Evolutionary conservation across 2,113 vertebrate genomes (phyloP), one percentile per base, ranked within the genome.

Genomic region (Paraplagusia blochii): DNA sequence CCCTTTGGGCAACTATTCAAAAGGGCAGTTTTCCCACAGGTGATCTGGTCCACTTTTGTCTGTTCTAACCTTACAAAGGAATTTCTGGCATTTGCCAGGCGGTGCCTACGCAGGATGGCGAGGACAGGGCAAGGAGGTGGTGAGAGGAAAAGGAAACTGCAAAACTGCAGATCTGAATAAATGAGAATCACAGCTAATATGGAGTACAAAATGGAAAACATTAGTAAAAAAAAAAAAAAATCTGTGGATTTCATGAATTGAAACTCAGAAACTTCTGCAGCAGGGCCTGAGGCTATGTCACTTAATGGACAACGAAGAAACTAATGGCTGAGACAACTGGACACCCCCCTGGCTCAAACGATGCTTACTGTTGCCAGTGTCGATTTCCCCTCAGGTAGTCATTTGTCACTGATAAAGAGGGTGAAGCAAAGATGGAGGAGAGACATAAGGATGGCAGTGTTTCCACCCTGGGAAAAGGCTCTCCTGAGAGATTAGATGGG

Each of bases 41-140:
- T 84, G 74, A 84, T 84, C 56, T 79, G 76, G 49, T 70, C 59
- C 70, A 85, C 69, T 77, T 87, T 89, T 82, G 81, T 80, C 78
- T 87, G 71, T 63, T 81, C 63, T 86, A 88, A 89, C 85, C 82
- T 87, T 85, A 81, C 79, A 83, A 66, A 86, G 87, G 87, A 89
- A 91, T 89, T 84, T 74, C 66, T 84, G 87, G 85, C 81, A 89
- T 90, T 85, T 62, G 78, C 68, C 67, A 63, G 63, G 59, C 55
- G 62, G 77, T 77, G 75, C 66, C 73, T 60, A 69, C 61, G 57
- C 53, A 44, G 59, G 67, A 51, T 40, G 40, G 61, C 58, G 63
- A 68, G 45, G 45, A 64, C 63, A 63, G 58, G 11, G 14, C 16
- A 35, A 72, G 53, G 59, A 60, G 39, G 44, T 22, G 50, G 62